Evolutionary conservation across 2,113 vertebrate genomes (phyloP), one percentile per base, ranked within the genome.

Genomic region (Pogona vitticeps): DNA sequence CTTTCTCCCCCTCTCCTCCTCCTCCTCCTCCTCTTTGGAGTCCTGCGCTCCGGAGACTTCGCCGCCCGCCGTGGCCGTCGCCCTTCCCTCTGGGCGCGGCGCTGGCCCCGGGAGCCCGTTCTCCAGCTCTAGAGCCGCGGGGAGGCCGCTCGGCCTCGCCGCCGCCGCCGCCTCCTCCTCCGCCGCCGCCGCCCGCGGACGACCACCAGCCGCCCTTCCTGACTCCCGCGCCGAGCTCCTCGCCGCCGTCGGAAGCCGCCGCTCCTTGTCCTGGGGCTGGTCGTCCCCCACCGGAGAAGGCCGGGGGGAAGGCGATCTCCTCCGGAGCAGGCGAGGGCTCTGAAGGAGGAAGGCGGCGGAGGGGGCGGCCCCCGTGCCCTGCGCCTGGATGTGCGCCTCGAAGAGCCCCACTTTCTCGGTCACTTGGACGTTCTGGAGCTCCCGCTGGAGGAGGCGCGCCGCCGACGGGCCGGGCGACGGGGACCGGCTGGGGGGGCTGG

Each of bases 351-450:
- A 97, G 10, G 86, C 0, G 17, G 91, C 56, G 14, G 33, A 18
- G 7, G 65, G 59, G 7, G 58, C 40, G 33, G 26, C 56, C 2
- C 10, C 77, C 0, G 95, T 91, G 59, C 90, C 95, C 65, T 97
- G 97, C 0, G 97, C 98, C 95, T 98, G 97, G 93, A 99, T 99
- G 87, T 98, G 98, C 0, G 98, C 98, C 94, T 99, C 98, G 3
- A 98, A 99, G 84, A 99, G 96, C 88, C 95, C 98, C 92, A 99
- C 98, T 94, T 97, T 98, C 90, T 98, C 97, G 88, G 95, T 98
- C 93, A 99, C 98, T 95, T 98, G 98, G 63, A 99, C 98, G 3
- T 98, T 98, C 94, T 98, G 98, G 92, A 99, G 95, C 94, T 99
- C 98, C 71, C 97, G 97, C 28, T 97, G 97, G 89, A 97, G 96